Conservation (phyloP, 2,797 vertebrate genomes). For the Siniperca scherzeri region DNA sequence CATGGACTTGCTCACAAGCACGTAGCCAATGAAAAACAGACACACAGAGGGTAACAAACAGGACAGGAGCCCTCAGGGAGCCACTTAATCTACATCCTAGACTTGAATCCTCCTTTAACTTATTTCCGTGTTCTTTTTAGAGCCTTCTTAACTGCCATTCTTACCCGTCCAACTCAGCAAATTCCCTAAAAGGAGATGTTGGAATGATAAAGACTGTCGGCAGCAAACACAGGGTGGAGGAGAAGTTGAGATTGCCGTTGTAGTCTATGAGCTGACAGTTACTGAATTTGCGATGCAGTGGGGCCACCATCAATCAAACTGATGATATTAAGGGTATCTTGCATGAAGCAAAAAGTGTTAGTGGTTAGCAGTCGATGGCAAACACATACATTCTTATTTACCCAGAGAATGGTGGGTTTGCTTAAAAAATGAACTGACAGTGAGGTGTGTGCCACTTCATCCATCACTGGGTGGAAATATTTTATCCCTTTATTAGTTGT, state of each 20-base stretch:
- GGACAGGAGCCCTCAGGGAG: slow-evolving; percentile 63
- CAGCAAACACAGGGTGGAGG: slow-evolving; percentile 46
- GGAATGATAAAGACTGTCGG: slow-evolving; percentile 53
- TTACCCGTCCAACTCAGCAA: slow-evolving; percentile 50
- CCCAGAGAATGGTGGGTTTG: slow-evolving; percentile 75
- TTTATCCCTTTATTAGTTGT: slow-evolving; percentile 85
- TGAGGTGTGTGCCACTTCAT: slow-evolving; percentile 81
- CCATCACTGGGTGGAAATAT: slow-evolving; percentile 85
- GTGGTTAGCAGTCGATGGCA: slow-evolving; percentile 75
- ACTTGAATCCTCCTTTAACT: slow-evolving; percentile 63
- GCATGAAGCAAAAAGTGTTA: slow-evolving; percentile 59
- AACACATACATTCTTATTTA: slow-evolving; percentile 84
- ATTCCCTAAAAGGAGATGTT: slow-evolving; percentile 61
- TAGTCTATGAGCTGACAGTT: slow-evolving; percentile 64
- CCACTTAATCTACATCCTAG: slow-evolving; percentile 65
- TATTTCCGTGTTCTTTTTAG: slow-evolving; percentile 40
- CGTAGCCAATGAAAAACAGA: slow-evolving; percentile 63
- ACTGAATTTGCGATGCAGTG: slow-evolving; percentile 44
- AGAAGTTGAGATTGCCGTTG: slow-evolving; percentile 33
- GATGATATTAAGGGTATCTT: slow-evolving; percentile 69
- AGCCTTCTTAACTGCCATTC: slow-evolving; percentile 61
- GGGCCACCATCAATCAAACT: slow-evolving; percentile 68
- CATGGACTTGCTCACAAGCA: slow-evolving; percentile 37
- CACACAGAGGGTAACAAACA: slow-evolving; percentile 60
- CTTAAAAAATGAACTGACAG: slow-evolving; percentile 88